A percentile compares a stretch with the other conserved stretches of the same genome.
These are phyloP conservation scores for Serranus cabrilla DNA, from an alignment of 2,797 vertebrate genomes.

Conservation along the genomic window DNA sequence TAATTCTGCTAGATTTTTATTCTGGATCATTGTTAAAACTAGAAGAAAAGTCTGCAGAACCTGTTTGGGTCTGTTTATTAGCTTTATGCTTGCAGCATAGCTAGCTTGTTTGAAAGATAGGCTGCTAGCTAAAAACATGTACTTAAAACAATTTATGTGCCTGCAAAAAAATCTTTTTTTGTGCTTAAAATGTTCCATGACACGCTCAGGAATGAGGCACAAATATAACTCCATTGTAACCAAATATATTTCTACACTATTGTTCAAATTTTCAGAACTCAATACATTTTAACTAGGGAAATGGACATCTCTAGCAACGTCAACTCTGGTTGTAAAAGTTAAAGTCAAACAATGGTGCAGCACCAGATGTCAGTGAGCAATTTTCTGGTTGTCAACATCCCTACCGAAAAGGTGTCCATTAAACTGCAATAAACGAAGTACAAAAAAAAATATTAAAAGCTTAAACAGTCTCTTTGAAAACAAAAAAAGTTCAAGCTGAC, in stretches of 20 bases:
- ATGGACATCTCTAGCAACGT: constrained; percentile 59
- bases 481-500: constrained; percentile 75
- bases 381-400: constrained; percentile 61
- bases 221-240: constrained; percentile 39
- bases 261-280: constrained; percentile 48
- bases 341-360: constrained; percentile 68
- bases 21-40: no score
- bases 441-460: constrained; percentile 65
- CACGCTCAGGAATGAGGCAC: constrained; percentile 4
- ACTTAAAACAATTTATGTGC: background rate
- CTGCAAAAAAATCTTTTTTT: background rate
- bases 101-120: no score
- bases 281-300: constrained; percentile 42
- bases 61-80: no score
- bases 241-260: constrained; percentile 58
- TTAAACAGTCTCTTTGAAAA: constrained; percentile 71
- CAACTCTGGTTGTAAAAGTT: constrained; percentile 45
- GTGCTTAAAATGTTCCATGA: constrained; percentile 8
- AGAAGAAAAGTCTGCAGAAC: no score
- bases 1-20: no score
- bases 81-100: no score
- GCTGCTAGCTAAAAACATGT: background rate
- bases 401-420: constrained; percentile 60
- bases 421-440: constrained; percentile 75
- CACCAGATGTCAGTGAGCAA: constrained; percentile 71